Evolutionary conservation across 2,888 invertebrate genomes (phyloP).

Genomic region (Patella ulyssiponensis): DNA sequence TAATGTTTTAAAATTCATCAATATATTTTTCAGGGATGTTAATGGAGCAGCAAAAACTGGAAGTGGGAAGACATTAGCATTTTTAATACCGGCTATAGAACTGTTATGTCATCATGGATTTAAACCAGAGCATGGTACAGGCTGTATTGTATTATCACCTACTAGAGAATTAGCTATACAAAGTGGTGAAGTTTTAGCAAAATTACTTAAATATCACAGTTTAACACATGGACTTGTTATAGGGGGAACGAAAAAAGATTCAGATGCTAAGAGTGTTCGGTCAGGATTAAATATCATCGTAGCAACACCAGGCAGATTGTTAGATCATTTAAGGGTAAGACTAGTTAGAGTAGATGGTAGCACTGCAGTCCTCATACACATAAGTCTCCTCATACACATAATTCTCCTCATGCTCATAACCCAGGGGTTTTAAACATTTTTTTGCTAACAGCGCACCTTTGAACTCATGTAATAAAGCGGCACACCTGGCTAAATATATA

Average conservation of each 20-base stretch:
- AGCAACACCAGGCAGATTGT: conserved; percentile 90
- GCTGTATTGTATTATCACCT: not conserved
- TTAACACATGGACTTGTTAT: conserved; percentile 6
- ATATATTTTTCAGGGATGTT: conserved; percentile 78
- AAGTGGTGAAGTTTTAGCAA: not conserved
- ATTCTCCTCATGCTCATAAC: too few species aligned
- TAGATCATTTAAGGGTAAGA: conserved; percentile 82
- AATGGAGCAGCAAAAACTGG: conserved; percentile 96
- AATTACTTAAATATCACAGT: not conserved
- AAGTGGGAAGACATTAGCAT: conserved; percentile 94
- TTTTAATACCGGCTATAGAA: conserved; percentile 93
- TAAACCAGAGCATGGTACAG: conserved; percentile 86
- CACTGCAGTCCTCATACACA: too few species aligned
- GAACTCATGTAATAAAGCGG: too few species aligned
- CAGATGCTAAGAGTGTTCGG: conserved; percentile 75
- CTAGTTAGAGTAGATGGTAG: not conserved
- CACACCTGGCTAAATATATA: too few species aligned
- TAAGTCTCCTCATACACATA: too few species aligned
- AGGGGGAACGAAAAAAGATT: not conserved
- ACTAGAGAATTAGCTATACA: conserved; percentile 7
- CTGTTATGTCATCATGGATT: conserved; percentile 89
- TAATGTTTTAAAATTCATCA: too few species aligned
- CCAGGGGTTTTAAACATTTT: too few species aligned
- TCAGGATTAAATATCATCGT: conserved; percentile 87
- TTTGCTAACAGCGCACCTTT: too few species aligned